phyloP scores from a whole-genome alignment of 1,140 invertebrate genomes.

The Lineus longissimus region DNA sequence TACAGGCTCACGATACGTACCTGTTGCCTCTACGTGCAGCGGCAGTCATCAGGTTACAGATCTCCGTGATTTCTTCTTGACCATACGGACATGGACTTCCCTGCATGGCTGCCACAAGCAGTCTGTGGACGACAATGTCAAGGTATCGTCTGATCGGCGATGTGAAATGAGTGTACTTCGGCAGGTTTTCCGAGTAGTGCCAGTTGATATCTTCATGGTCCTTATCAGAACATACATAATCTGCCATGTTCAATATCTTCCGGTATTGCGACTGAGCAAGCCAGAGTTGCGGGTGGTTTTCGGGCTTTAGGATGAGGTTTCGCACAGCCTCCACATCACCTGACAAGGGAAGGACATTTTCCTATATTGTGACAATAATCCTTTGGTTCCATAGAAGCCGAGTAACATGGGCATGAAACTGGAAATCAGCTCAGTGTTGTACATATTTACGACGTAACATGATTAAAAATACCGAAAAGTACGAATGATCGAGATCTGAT shows the following conservation, averaged over 20 bases:
- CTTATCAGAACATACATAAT: constrained; percentile 11
- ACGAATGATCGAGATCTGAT: too few species aligned
- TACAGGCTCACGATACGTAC: too few species aligned
- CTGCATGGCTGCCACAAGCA: constrained; percentile 26
- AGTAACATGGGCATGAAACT: too few species aligned
- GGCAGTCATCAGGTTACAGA: constrained; percentile 26
- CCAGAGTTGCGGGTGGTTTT: neutral
- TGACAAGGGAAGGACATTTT: neutral
- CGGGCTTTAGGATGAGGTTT: neutral
- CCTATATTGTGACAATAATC: too few species aligned
- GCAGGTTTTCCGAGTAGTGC: constrained; percentile 26
- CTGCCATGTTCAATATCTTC: constrained; percentile 6
- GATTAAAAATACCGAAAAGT: too few species aligned
- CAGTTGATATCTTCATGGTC: neutral
- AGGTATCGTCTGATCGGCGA: constrained; percentile 54
- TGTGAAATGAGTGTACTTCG: constrained; percentile 51
- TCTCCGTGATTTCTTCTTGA: constrained; percentile 18
- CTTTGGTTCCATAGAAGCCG: too few species aligned
- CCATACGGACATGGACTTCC: constrained; percentile 19
- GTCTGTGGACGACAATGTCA: constrained; percentile 45
- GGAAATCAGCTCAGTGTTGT: too few species aligned
- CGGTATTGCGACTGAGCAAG: neutral
- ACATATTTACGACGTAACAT: too few species aligned
- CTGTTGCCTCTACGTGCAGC: constrained; percentile 19
- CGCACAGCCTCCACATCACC: neutral